phyloP scores from a whole-genome alignment of 1,140 invertebrate species.

The Drosophila tani region DNA sequence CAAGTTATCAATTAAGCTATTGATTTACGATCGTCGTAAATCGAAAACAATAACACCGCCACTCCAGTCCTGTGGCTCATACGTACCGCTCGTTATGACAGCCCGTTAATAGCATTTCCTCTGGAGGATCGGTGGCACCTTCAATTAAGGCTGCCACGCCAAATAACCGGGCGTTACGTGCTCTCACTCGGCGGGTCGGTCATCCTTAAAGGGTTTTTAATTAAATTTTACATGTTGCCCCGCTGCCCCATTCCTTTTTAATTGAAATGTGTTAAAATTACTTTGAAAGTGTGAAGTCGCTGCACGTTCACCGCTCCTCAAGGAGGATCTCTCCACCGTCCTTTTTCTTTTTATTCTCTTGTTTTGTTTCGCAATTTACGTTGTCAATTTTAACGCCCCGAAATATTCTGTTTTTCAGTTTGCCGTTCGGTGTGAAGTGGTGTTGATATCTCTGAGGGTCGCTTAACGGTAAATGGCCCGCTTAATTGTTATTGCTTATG shows the following conservation, averaged over 20 bases:
- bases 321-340: slow-evolving; percentile 30
- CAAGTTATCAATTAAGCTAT: slow-evolving; percentile 81
- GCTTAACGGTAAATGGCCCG: slow-evolving; percentile 51
- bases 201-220: slow-evolving; percentile 81
- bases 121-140: slow-evolving; percentile 51
- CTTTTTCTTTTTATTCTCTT: not conserved
- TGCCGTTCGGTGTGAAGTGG: slow-evolving; percentile 38
- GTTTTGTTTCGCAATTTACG: slow-evolving; percentile 71
- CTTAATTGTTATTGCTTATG: slow-evolving; percentile 72
- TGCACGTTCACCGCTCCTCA: slow-evolving; percentile 34
- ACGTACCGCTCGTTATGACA: slow-evolving; percentile 64
- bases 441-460: slow-evolving; percentile 56
- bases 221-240: slow-evolving; percentile 76
- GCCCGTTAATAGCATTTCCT: slow-evolving; percentile 77
- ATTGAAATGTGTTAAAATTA: slow-evolving; percentile 83
- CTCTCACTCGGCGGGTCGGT: slow-evolving; percentile 34
- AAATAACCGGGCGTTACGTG: slow-evolving; percentile 71
- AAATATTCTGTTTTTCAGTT: slow-evolving; percentile 45
- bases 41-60: slow-evolving; percentile 75
- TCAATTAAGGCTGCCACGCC: slow-evolving; percentile 77
- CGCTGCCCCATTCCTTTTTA: slow-evolving; percentile 55
- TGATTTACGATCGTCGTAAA: slow-evolving; percentile 78
- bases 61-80: slow-evolving; percentile 29
- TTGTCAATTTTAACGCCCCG: slow-evolving; percentile 79
- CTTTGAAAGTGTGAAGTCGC: slow-evolving; percentile 79